Conservation (phyloP, 2,888 invertebrate genomes). For the Athrips mouffetella region DNA sequence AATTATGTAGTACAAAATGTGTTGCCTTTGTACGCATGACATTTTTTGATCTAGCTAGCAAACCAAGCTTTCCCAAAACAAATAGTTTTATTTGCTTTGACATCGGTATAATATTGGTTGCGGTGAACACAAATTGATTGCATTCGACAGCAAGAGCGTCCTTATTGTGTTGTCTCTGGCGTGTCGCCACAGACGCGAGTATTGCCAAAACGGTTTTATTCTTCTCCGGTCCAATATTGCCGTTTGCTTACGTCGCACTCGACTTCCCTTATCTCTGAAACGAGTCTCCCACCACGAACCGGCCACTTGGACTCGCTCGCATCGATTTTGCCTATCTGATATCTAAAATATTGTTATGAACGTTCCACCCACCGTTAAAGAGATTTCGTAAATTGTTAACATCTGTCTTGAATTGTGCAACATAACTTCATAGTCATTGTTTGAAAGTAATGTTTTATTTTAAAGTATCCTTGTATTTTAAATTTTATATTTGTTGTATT, state of each 20-base stretch:
- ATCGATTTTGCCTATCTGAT: slow-evolving; percentile 22
- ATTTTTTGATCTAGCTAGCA: not conserved
- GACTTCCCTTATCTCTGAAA: slow-evolving; percentile 37
- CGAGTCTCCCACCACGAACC: slow-evolving; percentile 23
- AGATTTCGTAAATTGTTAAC: slow-evolving; percentile 20
- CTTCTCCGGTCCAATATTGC: slow-evolving; percentile 54
- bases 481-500: not conserved
- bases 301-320: slow-evolving; percentile 16
- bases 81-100: slow-evolving; percentile 21
- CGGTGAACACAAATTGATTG: slow-evolving; percentile 60
- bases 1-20: not conserved
- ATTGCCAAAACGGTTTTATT: slow-evolving; percentile 58
- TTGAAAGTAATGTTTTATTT: not conserved
- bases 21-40: not conserved
- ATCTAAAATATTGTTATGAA: slow-evolving; percentile 26
- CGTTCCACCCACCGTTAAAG: slow-evolving; percentile 20
- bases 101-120: slow-evolving; percentile 47
- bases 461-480: not conserved
- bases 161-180: slow-evolving; percentile 72
- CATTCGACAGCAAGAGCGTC: slow-evolving; percentile 60
- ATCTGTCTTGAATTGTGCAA: slow-evolving; percentile 18
- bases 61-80: slow-evolving; percentile 9
- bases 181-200: slow-evolving; percentile 52
- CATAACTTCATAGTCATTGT: slow-evolving; percentile 8
- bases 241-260: slow-evolving; percentile 50